Base-by-base conservation (phyloP, 2,888 invertebrate species). In the Heliconius ismenius region DNA sequence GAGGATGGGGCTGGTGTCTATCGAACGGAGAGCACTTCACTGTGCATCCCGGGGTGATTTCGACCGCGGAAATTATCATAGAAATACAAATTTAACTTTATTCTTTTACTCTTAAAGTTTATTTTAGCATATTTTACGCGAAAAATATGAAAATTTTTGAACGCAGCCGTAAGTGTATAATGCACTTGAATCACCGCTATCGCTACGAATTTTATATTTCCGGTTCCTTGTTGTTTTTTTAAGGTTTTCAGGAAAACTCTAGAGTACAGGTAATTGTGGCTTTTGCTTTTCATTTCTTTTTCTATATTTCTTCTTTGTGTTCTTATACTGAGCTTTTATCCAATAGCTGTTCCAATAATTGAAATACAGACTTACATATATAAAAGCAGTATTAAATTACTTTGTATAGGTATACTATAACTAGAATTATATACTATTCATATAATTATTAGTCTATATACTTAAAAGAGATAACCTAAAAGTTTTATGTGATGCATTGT, bases 11-110 rank as follows among this genome's bases (percentile, higher is more conserved):
- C 60, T 32, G 75, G 49, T 73, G 70, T 77, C 70, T 74, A 74
- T 79, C 76, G 79, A 79, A 65, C 70, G 65, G 62, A 77, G 79
- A n/a, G 73, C 67, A 49, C 77, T 77, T 62, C 76, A 76, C 72
- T 79, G 76, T 74, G 73, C 77, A 60, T 73, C 63, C 74, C 73
- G 54, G 58, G 65, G 64, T 67, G 65, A 58, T 72, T 76, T 76
- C 72, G 39, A 73, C 76, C 28, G 63, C 32, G 60, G 65, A 28
- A 28, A 60, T 49, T 49, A 58, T 24, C 21, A 65, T n/a, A n/a
- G 67, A 65, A 60, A 18, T 72, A 3, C 4, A 18, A 76, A 65
- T 72, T 58, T 39, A 36, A 32, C 4, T 39, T 65, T 67, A 76
- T 65, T 39, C 4, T 28, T 21, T n/a, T 4, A 32, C 2, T 4